Evolutionary conservation across 2,888 invertebrate species (phyloP), one percentile per base, ranked within the genome.

Genomic region (Xestoiulus laeticollis): DNA sequence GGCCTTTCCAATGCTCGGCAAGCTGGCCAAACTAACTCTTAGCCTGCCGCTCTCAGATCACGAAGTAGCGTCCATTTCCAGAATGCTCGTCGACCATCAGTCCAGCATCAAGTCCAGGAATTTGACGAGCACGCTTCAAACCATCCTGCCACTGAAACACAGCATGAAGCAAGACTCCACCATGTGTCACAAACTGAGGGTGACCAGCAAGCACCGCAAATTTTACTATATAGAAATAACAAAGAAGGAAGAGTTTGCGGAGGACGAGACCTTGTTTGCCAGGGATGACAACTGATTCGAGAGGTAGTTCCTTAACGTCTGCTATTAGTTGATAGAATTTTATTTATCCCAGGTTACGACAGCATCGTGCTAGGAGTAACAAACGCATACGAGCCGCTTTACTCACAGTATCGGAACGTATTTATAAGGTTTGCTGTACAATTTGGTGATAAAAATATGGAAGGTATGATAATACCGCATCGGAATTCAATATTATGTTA

Each of bases 1-100:
- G 26, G 88, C 68, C 12, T 88, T 88, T 43, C 86, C 26, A 10
- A 38, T 48, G 33, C 78, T 88, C 19, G 88, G 88, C 10, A 85
- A 86, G 38, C 78, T 88, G 32, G 88, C 88, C 32, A 88, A 88
- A 38, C 32, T 88, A 1, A 38, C 86, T 19, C 88, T 88, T 22
- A 86, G 86, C 78, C 32, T 88, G 38, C 88, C 88, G 14, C 16
- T 88, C 4, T 33, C 88, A 1, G 78, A 88, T 26, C 38, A 32
- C 12, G 82, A 88, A 12, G 86, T 48, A 26, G 84, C 44, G 14
- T 83, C 87, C 32, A 32, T 87, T 8, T 43, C 30, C 30, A 82
- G 30, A 26, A 83, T 84, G 43, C 33, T 87, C 4, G 68, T 68
- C 14, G 26, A 22, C 32, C 68, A 68, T 26, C 68, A 68, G 68